Evolutionary conservation across 2,797 vertebrate species (phyloP).

Genomic region (Hoplostethus atlanticus): DNA sequence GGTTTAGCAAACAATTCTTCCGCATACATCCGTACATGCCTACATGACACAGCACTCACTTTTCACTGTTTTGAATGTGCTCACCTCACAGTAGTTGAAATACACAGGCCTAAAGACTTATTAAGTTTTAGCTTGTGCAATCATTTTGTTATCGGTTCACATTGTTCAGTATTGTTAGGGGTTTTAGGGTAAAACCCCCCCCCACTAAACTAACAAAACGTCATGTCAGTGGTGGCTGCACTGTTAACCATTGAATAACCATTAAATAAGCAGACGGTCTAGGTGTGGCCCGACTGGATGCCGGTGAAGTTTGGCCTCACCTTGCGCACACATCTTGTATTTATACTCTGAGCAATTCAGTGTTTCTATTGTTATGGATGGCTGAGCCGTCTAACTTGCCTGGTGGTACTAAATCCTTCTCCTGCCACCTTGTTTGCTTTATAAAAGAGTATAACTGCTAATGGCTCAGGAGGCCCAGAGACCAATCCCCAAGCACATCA

Average conservation of each 20-base stretch:
- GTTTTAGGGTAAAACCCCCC: background rate
- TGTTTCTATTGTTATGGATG: slow-evolving; percentile 10
- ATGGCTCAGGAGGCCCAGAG: slow-evolving; percentile 26
- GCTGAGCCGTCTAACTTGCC: slow-evolving; percentile 1
- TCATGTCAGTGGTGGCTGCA: background rate
- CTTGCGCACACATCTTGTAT: slow-evolving; percentile 54
- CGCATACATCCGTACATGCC: background rate
- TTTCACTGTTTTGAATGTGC: background rate
- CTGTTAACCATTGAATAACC: background rate
- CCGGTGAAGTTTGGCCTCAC: slow-evolving; percentile 19
- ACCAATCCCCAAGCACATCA: slow-evolving; percentile 19
- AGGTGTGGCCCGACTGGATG: slow-evolving; percentile 29
- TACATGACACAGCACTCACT: background rate
- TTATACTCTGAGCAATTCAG: slow-evolving; percentile 12
- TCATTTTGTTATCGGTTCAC: background rate
- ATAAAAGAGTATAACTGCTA: slow-evolving; percentile 2
- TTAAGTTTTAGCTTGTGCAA: background rate
- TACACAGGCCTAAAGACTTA: background rate
- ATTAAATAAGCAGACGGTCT: background rate
- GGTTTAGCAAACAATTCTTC: background rate
- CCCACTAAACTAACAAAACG: background rate
- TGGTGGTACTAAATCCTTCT: background rate
- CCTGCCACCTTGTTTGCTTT: slow-evolving; percentile 40
- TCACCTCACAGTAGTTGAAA: background rate
- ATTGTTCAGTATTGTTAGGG: background rate